Evolutionary conservation across 2,888 invertebrate species (phyloP), one percentile per base, ranked within the genome.

Genomic region (Trissonchulus latispiculum): DNA sequence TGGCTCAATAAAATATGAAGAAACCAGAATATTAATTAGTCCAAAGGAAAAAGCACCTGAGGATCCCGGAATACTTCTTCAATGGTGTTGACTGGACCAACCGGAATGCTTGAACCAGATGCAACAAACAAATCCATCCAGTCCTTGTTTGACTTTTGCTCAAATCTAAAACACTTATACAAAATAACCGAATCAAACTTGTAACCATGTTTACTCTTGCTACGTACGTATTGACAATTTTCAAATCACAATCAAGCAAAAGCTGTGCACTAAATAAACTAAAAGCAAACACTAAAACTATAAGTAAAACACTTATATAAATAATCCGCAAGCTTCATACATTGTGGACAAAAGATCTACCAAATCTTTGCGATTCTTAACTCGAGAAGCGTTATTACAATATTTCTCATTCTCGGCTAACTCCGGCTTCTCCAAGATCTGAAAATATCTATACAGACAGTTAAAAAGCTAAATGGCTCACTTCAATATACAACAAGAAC

Each of bases 71-170:
- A 96, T 0, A 91, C 92, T 84, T 92, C 89, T 76, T 88, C 85
- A 84, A 96, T 89, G 62, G 87, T 89, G 85, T 97, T 96, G 1
- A 97, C 89, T 0, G 94, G 93, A 0, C 94, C 95, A 80, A 90
- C 90, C 0, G 96, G 93, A 83, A 95, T 92, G 0, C 89, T 86
- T 0, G 89, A 89, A 29, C 88, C 88, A 31, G 18, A 3, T n/a
- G 2, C 33, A 73, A 90, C 88, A 78, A 96, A 90, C 61, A 88
- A 81, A 0, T 83, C 78, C 75, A 88, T 84, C 95, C 95, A 95
- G 80, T 92, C 89, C 35, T 87, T 85, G 70, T 89, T 90, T 0
- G 89, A 88, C 81, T 90, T 90, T n/a, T 82, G 79, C n/a, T 86
- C 83, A 72, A 90, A 86, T 73, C 79, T 79, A 48, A 1, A 75